Conservation (phyloP, 35 echinoderm and acorn worm genomes). For the Holothuria glaberrima region DNA sequence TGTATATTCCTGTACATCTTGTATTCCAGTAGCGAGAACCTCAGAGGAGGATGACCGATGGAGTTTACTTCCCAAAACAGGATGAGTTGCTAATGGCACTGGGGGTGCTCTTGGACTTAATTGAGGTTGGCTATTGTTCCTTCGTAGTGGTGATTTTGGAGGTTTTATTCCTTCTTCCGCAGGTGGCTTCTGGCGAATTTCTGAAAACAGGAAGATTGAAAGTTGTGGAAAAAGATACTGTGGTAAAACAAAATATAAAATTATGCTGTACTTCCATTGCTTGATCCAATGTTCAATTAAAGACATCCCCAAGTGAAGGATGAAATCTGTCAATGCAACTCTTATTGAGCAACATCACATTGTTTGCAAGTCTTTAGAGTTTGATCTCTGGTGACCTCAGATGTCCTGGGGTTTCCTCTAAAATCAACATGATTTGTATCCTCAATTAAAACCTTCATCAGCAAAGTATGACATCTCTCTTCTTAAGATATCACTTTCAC, state of each 20-base stretch:
- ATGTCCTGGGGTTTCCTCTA: no score
- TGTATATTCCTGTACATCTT: not conserved
- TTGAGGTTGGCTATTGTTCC: slow-evolving; percentile 50
- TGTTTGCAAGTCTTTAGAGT: no score
- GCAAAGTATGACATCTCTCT: no score
- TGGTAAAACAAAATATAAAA: not conserved
- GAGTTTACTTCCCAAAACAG: slow-evolving; percentile 17
- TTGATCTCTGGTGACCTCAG: no score
- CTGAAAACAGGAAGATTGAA: not conserved
- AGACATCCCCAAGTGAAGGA: no score
- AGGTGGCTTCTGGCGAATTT: not conserved
- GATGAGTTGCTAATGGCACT: slow-evolving; percentile 28
- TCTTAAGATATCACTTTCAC: no score
- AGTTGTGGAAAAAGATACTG: not conserved
- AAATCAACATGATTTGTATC: no score
- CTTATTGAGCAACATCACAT: no score
- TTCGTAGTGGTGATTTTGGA: slow-evolving; percentile 34
- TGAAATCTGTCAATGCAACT: no score
- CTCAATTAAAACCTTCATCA: no score
- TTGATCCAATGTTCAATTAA: no score
- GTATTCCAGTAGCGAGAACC: not conserved
- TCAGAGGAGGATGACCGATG: slow-evolving; percentile 24
- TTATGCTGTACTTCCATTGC: no score
- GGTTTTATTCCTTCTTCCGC: not conserved
- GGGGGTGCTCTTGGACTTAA: slow-evolving; percentile 40